phyloP scores from a whole-genome alignment of 1,140 invertebrate genomes.

The Wasmannia auropunctata region DNA sequence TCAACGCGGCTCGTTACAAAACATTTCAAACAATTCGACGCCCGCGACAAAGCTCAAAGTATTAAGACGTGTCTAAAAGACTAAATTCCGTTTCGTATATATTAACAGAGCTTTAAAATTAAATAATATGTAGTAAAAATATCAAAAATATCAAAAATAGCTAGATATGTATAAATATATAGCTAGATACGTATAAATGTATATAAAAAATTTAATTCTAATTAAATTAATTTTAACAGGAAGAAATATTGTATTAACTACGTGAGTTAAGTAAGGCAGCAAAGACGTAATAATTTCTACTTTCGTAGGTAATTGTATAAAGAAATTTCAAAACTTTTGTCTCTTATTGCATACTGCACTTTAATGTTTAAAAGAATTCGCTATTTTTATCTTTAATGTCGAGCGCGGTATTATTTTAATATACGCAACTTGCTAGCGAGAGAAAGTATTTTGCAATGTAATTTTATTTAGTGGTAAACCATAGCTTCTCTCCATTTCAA shows the following conservation, averaged over 20 bases:
- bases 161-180: neutral
- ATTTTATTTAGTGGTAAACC: conserved; percentile 16
- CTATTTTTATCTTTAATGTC: neutral
- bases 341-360: neutral
- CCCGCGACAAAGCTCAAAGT: neutral
- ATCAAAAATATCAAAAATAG: neutral
- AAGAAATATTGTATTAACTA: neutral
- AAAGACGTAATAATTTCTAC: neutral
- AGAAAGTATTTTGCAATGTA: neutral
- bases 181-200: neutral
- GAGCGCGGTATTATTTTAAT: neutral
- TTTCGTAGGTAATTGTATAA: neutral
- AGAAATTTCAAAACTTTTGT: neutral
- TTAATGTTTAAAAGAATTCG: neutral
- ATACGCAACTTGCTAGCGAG: neutral
- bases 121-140: neutral
- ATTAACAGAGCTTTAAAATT: neutral
- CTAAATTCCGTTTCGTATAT: neutral
- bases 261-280: neutral
- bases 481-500: conserved; percentile 32
- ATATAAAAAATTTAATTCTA: neutral
- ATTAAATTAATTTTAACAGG: neutral
- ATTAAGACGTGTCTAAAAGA: neutral
- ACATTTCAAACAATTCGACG: neutral
- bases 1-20: neutral